Conservation (phyloP, 2,113 vertebrate genomes). For the Lipotes vexillifer region DNA sequence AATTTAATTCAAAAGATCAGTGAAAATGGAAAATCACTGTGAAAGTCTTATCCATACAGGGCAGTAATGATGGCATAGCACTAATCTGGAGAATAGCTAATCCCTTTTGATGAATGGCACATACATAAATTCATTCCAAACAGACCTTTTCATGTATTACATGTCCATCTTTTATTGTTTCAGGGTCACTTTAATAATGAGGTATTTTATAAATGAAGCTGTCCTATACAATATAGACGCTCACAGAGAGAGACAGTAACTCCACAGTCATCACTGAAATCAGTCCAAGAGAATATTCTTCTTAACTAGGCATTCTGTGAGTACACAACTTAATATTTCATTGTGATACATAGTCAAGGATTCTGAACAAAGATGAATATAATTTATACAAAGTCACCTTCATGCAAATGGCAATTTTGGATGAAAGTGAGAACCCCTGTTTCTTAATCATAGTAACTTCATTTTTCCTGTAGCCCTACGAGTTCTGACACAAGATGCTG, state of each 20-base stretch:
- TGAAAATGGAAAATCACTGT: constrained; percentile 41
- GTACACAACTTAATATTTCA: constrained; percentile 67
- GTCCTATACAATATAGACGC: constrained; percentile 34
- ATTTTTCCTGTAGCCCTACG: constrained; percentile 24
- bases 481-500: neutral
- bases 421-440: neutral
- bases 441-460: constrained; percentile 44
- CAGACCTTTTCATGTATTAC: neutral
- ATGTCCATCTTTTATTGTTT: constrained; percentile 49
- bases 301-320: constrained; percentile 44
- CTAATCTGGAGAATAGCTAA: constrained; percentile 35
- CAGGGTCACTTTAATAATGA: constrained; percentile 39
- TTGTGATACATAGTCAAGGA: constrained; percentile 51
- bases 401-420: constrained; percentile 46
- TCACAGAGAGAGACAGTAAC: neutral
- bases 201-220: constrained; percentile 62
- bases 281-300: constrained; percentile 38
- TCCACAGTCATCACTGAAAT: constrained; percentile 46
- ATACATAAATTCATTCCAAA: constrained; percentile 39
- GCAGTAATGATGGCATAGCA: neutral
- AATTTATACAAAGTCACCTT: constrained; percentile 70
- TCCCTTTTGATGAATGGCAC: constrained; percentile 29
- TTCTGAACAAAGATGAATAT: constrained; percentile 50
- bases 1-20: constrained; percentile 36
- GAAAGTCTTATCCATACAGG: neutral